phyloP scores from a whole-genome alignment of 2,797 vertebrate species.

The Poeciliopsis paucimaculata region DNA sequence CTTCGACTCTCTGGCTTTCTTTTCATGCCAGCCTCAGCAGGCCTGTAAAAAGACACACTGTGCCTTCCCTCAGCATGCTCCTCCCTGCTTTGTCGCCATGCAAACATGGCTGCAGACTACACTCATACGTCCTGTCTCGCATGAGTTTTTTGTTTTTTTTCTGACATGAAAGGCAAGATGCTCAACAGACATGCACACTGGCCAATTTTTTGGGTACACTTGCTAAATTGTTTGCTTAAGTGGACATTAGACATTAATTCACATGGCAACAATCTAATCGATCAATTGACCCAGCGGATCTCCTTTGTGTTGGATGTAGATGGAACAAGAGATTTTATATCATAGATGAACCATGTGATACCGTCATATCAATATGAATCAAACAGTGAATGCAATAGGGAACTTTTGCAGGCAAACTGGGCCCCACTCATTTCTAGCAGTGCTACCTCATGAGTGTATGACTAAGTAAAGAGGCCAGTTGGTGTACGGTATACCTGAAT shows the following conservation, averaged over 20 bases:
- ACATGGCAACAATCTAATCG: neutral
- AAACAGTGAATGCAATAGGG: neutral
- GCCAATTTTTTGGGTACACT: neutral
- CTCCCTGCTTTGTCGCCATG: slow-evolving; percentile 53
- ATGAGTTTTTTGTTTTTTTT: slow-evolving; percentile 46
- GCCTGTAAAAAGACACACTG: slow-evolving; percentile 70
- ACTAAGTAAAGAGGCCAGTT: neutral
- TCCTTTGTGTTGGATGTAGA: neutral
- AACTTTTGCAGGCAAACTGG: neutral
- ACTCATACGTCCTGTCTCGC: slow-evolving; percentile 31
- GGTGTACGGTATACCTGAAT: neutral
- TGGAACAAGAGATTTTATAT: neutral
- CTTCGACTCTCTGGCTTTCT: slow-evolving; percentile 72
- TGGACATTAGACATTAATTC: neutral
- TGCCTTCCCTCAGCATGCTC: slow-evolving; percentile 36
- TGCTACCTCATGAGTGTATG: neutral
- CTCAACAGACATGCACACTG: neutral
- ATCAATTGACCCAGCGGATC: neutral
- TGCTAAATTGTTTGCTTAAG: neutral
- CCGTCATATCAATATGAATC: neutral
- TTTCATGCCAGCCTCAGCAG: slow-evolving; percentile 78
- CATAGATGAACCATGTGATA: neutral
- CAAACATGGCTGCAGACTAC: slow-evolving; percentile 59
- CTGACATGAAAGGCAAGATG: slow-evolving; percentile 9
- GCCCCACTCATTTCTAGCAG: too few relatives aligned